Base-by-base conservation (phyloP, 2,888 invertebrate species). In the Patella pellucida region DNA sequence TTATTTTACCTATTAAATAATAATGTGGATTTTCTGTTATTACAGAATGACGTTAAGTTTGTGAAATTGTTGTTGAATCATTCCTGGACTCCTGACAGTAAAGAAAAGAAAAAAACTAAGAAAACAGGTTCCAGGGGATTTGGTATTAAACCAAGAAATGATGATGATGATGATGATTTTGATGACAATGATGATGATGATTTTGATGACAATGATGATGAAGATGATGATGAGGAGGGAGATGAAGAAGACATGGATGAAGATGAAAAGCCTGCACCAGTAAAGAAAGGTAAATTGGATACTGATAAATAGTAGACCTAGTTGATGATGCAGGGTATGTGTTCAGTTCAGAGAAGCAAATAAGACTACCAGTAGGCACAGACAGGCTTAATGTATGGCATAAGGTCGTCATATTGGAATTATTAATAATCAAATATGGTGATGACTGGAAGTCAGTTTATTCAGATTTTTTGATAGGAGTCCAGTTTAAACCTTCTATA, bases 21-120 rank as follows among this genome's bases (percentile, higher is more conserved):
- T 7, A 16, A 16, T 27, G 12, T 72, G 16, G 41, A 23, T 19
- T 27, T 12, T 56, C 31, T 50, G 16, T 41, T 51, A 16, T 73
- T 76, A 27, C 78, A 82, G 82, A 80, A 79, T 68, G 52, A 75
- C 23, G 50, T 76, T n/a, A 68, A 71, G 15, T 52, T 78, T 70
- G 78, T 82, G 51, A 82, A 77, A 52, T 77, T 78, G 67, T 71
- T 82, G 16, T 72, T 82, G 71, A 76, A 80, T 70, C 78, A 76
- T 68, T 70, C 76, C n/a, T 80, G 75, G 68, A 79, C 79, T 51
- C 82, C 82, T 15, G 23, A 41, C 1, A 54, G 54, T 27, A 72
- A 74, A 52, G 72, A 71, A 27, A 74, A 71, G 23, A 72, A 75
- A 16, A 50, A 72, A 50, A 69, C 72, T 50, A 27, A 19, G 27